phyloP scores from a whole-genome alignment of 2,888 invertebrate species.

The Drosophila robusta region DNA sequence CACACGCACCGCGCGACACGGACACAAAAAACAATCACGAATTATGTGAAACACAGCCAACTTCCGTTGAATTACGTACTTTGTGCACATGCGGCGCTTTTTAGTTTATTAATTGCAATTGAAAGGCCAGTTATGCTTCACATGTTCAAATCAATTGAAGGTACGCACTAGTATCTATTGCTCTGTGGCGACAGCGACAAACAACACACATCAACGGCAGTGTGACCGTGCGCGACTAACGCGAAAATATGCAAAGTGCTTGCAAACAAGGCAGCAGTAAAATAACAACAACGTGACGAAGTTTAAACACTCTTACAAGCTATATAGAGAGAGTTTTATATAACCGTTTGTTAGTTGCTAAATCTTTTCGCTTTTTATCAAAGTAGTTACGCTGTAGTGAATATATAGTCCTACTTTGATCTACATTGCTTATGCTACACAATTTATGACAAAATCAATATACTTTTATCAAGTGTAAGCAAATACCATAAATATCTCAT shows the following conservation, averaged over 20 bases:
- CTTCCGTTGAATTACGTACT: slow-evolving; percentile 14
- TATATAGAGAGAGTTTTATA: not conserved
- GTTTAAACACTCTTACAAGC: slow-evolving; percentile 3
- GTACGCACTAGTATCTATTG: slow-evolving; percentile 20
- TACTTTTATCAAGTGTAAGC: not conserved
- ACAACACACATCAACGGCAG: slow-evolving; percentile 29
- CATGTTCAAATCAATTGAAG: slow-evolving; percentile 36
- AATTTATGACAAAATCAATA: not conserved
- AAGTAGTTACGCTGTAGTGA: not conserved
- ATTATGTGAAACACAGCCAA: not conserved
- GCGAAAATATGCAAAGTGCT: not conserved
- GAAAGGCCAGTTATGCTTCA: slow-evolving; percentile 20
- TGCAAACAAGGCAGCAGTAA: not conserved
- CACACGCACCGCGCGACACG: slow-evolving; percentile 11
- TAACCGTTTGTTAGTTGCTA: not conserved
- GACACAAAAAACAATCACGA: slow-evolving; percentile 9
- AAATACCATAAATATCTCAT: not conserved
- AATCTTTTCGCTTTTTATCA: not conserved
- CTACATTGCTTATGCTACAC: too few relatives aligned
- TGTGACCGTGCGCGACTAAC: slow-evolving; percentile 29
- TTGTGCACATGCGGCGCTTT: slow-evolving; percentile 17
- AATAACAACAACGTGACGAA: not conserved
- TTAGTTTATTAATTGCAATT: slow-evolving; percentile 16
- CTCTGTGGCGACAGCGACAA: slow-evolving; percentile 23
- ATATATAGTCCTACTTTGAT: not conserved